phyloP scores from a whole-genome alignment of 2,797 vertebrate genomes.

The Enoplosus armatus region DNA sequence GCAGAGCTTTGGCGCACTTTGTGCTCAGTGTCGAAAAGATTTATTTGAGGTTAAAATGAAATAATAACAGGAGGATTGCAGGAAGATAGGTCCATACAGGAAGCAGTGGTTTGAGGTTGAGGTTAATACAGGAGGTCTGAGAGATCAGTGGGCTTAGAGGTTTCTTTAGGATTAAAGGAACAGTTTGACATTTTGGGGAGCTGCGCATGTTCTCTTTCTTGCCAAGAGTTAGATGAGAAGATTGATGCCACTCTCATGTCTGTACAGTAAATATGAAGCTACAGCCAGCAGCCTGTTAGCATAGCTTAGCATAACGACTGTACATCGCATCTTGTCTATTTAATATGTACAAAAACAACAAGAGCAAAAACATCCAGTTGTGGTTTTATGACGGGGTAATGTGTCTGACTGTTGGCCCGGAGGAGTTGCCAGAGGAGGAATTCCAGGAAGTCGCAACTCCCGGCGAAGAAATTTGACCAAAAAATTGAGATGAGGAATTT shows the following conservation, averaged over 20 bases:
- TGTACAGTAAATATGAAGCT: not conserved
- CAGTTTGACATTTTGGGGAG: not conserved
- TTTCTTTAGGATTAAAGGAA: slow-evolving; percentile 4
- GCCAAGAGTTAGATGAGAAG: not conserved
- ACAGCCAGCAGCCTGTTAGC: not conserved
- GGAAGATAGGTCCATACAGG: slow-evolving; percentile 10
- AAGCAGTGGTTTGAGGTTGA: slow-evolving; percentile 24
- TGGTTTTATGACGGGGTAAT: not conserved
- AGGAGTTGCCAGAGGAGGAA: too few species aligned
- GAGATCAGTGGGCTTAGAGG: not conserved
- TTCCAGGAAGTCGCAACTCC: too few species aligned
- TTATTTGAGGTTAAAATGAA: slow-evolving; percentile 54
- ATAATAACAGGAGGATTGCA: slow-evolving; percentile 27
- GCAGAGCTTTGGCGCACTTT: slow-evolving; percentile 22
- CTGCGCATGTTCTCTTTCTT: not conserved
- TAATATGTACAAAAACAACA: not conserved
- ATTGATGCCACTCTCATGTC: not conserved
- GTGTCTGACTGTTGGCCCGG: not conserved
- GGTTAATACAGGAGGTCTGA: slow-evolving; percentile 28
- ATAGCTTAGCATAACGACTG: not conserved
- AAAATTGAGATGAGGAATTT: too few species aligned
- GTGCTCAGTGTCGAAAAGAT: slow-evolving; percentile 32
- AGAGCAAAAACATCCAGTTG: not conserved
- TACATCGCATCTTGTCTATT: not conserved
- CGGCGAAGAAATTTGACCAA: too few species aligned